Evolutionary conservation across 92 coral and sea anemone genomes (phyloP), one percentile per base, ranked within the genome.

Genomic region (Heliopora coerulea): DNA sequence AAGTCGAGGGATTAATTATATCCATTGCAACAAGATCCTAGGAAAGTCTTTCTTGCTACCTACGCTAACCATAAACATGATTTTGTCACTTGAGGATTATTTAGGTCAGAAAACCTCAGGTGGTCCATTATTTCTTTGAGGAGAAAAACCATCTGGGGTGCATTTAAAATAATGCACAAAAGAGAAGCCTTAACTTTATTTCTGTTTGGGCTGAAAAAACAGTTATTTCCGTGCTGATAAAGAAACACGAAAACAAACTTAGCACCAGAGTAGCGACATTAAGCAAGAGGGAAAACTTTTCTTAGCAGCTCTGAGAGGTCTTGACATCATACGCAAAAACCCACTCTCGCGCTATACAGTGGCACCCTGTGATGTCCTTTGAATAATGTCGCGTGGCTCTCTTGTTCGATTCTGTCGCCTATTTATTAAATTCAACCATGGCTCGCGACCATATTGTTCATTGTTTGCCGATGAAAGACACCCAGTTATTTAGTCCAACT

Each of bases 381-480:
- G 58, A 67, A 67, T 46, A 67, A 20, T 20, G 74, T 67, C 74
- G 74, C 74, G 74, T 67, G 74, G 74, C 74, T 24, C 29, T 44
- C 74, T 63, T 44, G 74, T 44, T 28, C 48, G 26, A 42, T 44
- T 35, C 17, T 26, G 48, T 67, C 48, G 48, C 37, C 59, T 67
- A 67, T 67, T 67, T 67, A 28, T 46, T 54, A 25, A 67, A 11
- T 67, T 44, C 25, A 49, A 44, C 52, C 74, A 56, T 67, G 59
- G 74, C 74, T 67, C 40, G 74, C 59, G 74, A 44, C 74, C 20
- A 42, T 46, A 67, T 67, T 67, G 74, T 46, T 67, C 26, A 67
- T 44, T 67, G 74, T 63, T 63, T 37, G 41, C 48, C 29, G 21
- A 61, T 31, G 52, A 35, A 40, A 63, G 54, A 21, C 49, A 15